Percentiles rank a stretch among this genome's conserved stretches.
Conservation (phyloP, 2,797 vertebrate genomes). For the Naso thynnoides region DNA sequence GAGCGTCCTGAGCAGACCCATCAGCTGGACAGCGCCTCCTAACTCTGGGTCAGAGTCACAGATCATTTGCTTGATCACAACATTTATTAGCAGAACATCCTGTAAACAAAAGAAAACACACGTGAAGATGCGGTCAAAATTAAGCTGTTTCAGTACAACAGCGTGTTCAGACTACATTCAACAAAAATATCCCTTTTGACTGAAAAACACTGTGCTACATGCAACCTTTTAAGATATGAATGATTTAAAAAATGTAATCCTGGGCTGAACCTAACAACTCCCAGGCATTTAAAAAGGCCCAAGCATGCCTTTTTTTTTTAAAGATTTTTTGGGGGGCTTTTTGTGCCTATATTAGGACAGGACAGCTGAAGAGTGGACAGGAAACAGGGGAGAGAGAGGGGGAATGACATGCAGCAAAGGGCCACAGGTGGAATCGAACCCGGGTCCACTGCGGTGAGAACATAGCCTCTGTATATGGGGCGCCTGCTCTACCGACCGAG, state of each 20-base stretch:
- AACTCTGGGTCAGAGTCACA: conserved; percentile 98
- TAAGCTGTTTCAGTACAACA: accelerated
- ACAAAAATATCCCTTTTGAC: neutral
- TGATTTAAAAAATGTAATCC: neutral
- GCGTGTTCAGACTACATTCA: neutral
- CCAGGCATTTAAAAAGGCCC: neutral
- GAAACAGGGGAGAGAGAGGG: too few relatives aligned
- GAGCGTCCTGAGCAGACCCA: conserved; percentile 97
- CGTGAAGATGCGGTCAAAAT: neutral
- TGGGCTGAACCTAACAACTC: neutral
- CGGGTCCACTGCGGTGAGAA: too few relatives aligned
- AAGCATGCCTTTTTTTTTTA: neutral
- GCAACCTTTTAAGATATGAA: neutral
- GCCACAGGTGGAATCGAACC: too few relatives aligned
- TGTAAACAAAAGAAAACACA: conserved; percentile 63
- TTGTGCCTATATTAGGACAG: too few relatives aligned
- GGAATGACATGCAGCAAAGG: too few relatives aligned
- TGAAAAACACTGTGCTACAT: neutral
- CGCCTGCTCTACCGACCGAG: too few relatives aligned
- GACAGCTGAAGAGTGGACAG: too few relatives aligned
- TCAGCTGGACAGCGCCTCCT: conserved; percentile 97
- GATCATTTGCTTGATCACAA: conserved; percentile 99
- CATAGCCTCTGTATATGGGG: too few relatives aligned
- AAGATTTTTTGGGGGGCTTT: too few relatives aligned
- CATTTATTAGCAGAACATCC: conserved; percentile 98